These are phyloP conservation scores for Xylota sylvarum DNA, from an alignment of 2,888 invertebrate species.

Conservation along the genomic window DNA sequence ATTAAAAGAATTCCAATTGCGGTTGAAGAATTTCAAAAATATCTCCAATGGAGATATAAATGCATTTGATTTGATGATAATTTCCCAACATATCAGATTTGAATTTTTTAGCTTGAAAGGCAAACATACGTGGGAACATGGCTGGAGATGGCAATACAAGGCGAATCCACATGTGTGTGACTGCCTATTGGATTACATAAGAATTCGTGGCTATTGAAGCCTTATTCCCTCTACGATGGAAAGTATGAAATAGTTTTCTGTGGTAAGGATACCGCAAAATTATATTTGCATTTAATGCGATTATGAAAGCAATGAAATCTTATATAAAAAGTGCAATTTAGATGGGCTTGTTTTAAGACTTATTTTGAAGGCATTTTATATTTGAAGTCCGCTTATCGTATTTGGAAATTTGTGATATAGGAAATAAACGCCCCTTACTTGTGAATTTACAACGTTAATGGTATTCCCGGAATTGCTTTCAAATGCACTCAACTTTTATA, in stretches of 20 bases:
- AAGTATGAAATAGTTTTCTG: conserved; percentile 25
- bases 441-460: no score
- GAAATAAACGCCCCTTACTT: no score
- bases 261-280: conserved; percentile 39
- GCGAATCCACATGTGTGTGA: conserved; percentile 34
- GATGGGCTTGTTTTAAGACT: not conserved
- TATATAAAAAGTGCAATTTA: not conserved
- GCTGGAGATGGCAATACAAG: conserved; percentile 21
- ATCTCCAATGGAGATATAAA: conserved; percentile 9
- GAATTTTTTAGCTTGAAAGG: conserved; percentile 10
- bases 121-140: conserved; percentile 30
- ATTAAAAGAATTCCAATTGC: conserved; percentile 52
- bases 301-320: conserved; percentile 23
- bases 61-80: not conserved
- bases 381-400: no score
- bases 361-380: no score
- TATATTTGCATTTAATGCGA: conserved; percentile 20
- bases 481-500: no score
- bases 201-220: conserved; percentile 50
- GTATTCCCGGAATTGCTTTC: no score
- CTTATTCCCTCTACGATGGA: conserved; percentile 36
- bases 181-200: conserved; percentile 63
- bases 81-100: conserved; percentile 48
- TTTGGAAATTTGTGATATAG: no score
- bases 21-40: conserved; percentile 50